Evolutionary conservation across 2,888 invertebrate genomes (phyloP), one percentile per base, ranked within the genome.

Genomic region (Argyresthia goedartella): DNA sequence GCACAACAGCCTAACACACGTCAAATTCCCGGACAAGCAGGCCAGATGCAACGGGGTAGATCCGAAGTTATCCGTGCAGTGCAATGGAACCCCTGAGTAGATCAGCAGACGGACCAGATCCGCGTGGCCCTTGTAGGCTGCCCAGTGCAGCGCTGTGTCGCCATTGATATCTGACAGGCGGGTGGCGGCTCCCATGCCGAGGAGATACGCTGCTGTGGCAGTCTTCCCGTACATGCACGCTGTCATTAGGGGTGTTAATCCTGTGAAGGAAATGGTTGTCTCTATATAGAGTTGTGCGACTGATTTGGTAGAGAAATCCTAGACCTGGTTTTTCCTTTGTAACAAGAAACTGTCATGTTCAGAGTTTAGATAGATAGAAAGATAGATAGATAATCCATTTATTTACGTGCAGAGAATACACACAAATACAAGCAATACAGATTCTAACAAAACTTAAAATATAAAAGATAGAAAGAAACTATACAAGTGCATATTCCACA

Each of bases 141-240:
- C 96, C 97, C 97, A 97, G 67, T 97, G 97, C 35, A 97, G 81
- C 0, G 97, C 96, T 0, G 95, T 95, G 66, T 97, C 97, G 0
- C 97, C 97, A 68, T 97, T 97, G 60, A 95, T 95, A 65, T 97
- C 97, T 1, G 94, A 93, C 48, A 95, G 86, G 65, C 95, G 92
- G 58, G 95, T 93, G 1, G 93, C 88, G 0, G 96, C 96, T 3
- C 95, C 96, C 91, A 94, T 95, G 34, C 96, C 96, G 50, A 97
- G 88, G 0, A 97, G 85, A 73, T 95, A 97, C 0, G 96, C 96
- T 0, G 96, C 96, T 0, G 96, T 93, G 9, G 95, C 95, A 1
- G 95, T 94, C 66, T 95, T 91, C 8, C 96, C 96, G 69, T 97
- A 96, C 94, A 97, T 97, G 61, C 95, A 95, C 0, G 96, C 96